Base-by-base conservation (phyloP, 2,888 invertebrate species). In the Drosophila putrida region DNA sequence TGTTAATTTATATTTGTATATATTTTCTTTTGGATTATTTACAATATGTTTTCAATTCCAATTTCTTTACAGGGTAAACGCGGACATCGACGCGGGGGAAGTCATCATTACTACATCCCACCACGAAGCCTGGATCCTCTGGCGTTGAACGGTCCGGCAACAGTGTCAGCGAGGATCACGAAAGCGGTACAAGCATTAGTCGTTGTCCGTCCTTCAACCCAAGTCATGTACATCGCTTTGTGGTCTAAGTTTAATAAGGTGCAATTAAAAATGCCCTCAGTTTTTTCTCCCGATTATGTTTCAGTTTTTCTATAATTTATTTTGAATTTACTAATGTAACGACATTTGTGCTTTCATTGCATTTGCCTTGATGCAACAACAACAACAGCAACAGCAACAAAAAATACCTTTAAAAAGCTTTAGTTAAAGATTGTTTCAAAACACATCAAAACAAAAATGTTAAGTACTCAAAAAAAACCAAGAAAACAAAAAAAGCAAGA, bases 141-240 rank as follows among this genome's bases (percentile, higher is more conserved):
- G 62, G 50, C 6, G 39, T 49, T 13, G 51, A 53, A 5, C 81
- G 61, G 62, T 64, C 61, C 31, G 74, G 58, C 44, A 84, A 65
- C 50, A 79, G 44, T 38, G 70, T 53, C 6, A 74, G 55, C 53
- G 71, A 59, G 39, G 58, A 43, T 15, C 63, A 51, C 28, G 44
- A 35, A 38, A 68, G 25, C 39, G 58, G 70, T 41, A 72, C 64
- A 25, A 75, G 57, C 36, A 81, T 87, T 55, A 77, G 74, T 59
- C 89, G 83, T 55, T 88, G 82, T 67, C 88, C 88, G 55, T 90
- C 90, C 67, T 84, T 90, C 27, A 91, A 91, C 75, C 89, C 90
- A 80, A 92, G 89, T 90, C 91, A 92, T 85, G 90, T 91, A n/a
- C 90, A 91, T 82, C 91, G 91, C 63, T 88, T 92, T 71, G 87